Evolutionary conservation across 92 coral and sea anemone species (phyloP).

Genomic region (Isaurus tuberculatus): DNA sequence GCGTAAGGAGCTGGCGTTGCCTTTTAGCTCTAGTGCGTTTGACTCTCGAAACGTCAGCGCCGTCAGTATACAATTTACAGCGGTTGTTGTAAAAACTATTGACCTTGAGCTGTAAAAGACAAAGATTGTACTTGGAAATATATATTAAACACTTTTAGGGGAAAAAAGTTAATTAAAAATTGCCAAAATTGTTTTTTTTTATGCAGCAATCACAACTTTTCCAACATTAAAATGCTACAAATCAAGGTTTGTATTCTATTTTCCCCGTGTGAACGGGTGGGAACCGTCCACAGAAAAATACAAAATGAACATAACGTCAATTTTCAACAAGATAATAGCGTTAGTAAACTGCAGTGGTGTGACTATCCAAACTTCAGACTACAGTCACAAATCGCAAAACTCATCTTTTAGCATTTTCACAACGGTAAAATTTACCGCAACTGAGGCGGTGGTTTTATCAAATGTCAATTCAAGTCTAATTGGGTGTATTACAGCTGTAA

Average conservation of each 20-base stretch:
- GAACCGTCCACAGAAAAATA: not conserved
- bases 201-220: not conserved
- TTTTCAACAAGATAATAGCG: not conserved
- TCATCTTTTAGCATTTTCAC: not conserved
- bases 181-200: too few species aligned
- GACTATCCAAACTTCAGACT: not conserved
- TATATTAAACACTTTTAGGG: too few species aligned
- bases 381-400: not conserved
- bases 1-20: too few species aligned
- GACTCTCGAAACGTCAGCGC: too few species aligned
- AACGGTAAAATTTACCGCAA: not conserved
- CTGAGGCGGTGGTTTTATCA: not conserved
- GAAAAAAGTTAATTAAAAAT: too few species aligned
- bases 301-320: not conserved
- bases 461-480: not conserved
- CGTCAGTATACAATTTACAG: too few species aligned
- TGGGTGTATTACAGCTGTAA: not conserved
- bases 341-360: not conserved
- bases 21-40: too few species aligned
- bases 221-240: slow-evolving; percentile 7
- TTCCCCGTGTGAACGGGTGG: not conserved
- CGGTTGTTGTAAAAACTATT: too few species aligned
- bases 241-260: not conserved
- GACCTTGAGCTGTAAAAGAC: too few species aligned
- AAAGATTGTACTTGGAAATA: too few species aligned